Percentiles rank a stretch among this genome's conserved stretches.
Conservation (phyloP, 2,113 vertebrate genomes). For the Trogon melanurus region DNA sequence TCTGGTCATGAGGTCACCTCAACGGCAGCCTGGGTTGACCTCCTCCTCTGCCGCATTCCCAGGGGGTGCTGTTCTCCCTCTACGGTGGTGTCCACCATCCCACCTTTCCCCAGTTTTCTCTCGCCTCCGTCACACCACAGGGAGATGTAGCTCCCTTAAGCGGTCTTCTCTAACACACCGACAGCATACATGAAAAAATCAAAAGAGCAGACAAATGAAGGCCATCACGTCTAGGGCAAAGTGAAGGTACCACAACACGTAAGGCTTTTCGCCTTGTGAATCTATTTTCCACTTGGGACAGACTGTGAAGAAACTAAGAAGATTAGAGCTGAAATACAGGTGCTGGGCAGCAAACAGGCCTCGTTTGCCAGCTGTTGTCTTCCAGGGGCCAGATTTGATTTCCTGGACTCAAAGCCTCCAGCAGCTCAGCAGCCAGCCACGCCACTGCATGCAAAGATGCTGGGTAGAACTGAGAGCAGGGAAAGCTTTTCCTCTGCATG, state of each 20-base stretch:
- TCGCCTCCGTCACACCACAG: background rate
- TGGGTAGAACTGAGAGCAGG: background rate
- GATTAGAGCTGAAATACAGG: background rate
- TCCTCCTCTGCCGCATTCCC: background rate
- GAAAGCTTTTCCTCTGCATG: rapidly evolving
- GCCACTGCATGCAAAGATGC: background rate
- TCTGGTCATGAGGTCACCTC: background rate
- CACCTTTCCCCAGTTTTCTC: background rate
- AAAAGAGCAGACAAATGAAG: background rate
- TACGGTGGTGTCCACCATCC: rapidly evolving
- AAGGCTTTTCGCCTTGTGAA: background rate
- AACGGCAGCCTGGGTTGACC: background rate
- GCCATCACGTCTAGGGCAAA: rapidly evolving
- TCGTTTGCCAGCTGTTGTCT: background rate
- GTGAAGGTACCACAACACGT: background rate
- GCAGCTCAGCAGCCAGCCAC: background rate
- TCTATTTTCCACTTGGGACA: background rate
- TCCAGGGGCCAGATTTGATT: background rate
- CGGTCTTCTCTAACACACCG: rapidly evolving
- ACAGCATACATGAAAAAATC: background rate
- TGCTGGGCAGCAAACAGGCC: background rate
- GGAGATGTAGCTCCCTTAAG: background rate
- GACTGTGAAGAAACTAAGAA: background rate
- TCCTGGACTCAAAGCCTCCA: background rate
- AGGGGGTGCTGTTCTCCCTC: background rate